These are phyloP conservation scores for Bombus vancouverensis DNA, from an alignment of 1,140 invertebrate genomes.

Conservation along the genomic window DNA sequence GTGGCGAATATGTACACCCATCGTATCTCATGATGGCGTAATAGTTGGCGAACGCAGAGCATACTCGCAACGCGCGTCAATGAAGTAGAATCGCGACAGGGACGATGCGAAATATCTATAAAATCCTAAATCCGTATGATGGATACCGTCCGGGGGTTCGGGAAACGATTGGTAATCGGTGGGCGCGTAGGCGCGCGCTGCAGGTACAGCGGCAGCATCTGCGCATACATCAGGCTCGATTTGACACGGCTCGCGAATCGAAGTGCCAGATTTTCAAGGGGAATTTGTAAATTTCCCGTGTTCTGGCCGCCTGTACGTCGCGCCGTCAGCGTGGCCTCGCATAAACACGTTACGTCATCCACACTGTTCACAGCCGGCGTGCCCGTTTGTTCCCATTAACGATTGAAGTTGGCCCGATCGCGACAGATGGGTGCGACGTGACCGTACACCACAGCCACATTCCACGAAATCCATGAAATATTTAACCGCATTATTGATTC, in stretches of 20 bases:
- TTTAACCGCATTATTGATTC: conserved; percentile 79
- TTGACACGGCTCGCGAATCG: conserved; percentile 63
- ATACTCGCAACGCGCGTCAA: conserved; percentile 13
- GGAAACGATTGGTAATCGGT: conserved; percentile 56
- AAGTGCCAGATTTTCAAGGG: conserved; percentile 70
- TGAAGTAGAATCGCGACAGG: conserved; percentile 6
- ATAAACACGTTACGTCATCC: conserved; percentile 74
- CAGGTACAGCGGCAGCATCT: conserved; percentile 69
- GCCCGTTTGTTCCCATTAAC: conserved; percentile 77
- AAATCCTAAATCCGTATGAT: conserved; percentile 44
- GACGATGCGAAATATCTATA: conserved; percentile 33
- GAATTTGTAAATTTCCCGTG: conserved; percentile 76
- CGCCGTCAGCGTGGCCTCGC: conserved; percentile 57
- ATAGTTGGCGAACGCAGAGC: background rate
- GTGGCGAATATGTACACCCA: background rate
- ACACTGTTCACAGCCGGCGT: conserved; percentile 66
- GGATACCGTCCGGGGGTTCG: conserved; percentile 19
- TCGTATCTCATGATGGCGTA: background rate
- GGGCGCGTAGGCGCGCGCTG: conserved; percentile 64
- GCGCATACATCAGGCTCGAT: conserved; percentile 69
- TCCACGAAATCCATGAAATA: conserved; percentile 79
- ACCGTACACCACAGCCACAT: conserved; percentile 74
- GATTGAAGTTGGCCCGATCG: conserved; percentile 78
- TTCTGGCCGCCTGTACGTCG: conserved; percentile 48
- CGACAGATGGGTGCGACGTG: conserved; percentile 79